Evolutionary conservation across 1,140 invertebrate species (phyloP).

Genomic region (Coptotermes formosanus): DNA sequence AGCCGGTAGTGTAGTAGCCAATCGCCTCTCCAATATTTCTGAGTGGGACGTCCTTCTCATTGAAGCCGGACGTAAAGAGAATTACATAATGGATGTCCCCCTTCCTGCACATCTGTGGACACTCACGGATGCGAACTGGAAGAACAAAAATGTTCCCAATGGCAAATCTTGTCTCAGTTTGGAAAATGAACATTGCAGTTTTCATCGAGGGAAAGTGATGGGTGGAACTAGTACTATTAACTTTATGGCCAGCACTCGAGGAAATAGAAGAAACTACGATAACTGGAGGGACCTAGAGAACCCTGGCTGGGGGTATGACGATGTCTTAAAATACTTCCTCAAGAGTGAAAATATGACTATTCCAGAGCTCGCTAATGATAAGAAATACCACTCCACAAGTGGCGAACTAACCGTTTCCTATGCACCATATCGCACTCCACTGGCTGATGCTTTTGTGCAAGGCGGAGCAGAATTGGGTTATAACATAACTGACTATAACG

Average conservation of each 20-base stretch:
- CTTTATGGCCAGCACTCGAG: constrained; percentile 62
- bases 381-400: constrained; percentile 40
- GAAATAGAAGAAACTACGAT: constrained; percentile 60
- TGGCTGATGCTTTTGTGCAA: constrained; percentile 47
- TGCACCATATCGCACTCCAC: constrained; percentile 38
- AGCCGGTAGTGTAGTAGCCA: constrained; percentile 54
- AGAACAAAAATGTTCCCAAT: constrained; percentile 52
- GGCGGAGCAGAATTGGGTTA: constrained; percentile 50
- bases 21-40: constrained; percentile 45
- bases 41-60: constrained; percentile 48
- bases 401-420: constrained; percentile 44
- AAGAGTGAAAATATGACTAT: constrained; percentile 42
- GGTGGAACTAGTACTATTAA: constrained; percentile 63
- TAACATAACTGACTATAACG: constrained; percentile 46
- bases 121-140: constrained; percentile 50
- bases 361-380: constrained; percentile 37
- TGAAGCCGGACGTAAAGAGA: constrained; percentile 49
- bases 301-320: constrained; percentile 58
- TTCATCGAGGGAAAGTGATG: constrained; percentile 48
- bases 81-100: constrained; percentile 38
- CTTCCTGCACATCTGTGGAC: constrained; percentile 35
- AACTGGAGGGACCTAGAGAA: constrained; percentile 60
- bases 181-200: constrained; percentile 44
- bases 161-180: constrained; percentile 48
- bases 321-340: constrained; percentile 55